Evolutionary conservation across 2,113 vertebrate species (phyloP), one percentile per base, ranked within the genome.

Genomic region (Amphiprion ocellaris): DNA sequence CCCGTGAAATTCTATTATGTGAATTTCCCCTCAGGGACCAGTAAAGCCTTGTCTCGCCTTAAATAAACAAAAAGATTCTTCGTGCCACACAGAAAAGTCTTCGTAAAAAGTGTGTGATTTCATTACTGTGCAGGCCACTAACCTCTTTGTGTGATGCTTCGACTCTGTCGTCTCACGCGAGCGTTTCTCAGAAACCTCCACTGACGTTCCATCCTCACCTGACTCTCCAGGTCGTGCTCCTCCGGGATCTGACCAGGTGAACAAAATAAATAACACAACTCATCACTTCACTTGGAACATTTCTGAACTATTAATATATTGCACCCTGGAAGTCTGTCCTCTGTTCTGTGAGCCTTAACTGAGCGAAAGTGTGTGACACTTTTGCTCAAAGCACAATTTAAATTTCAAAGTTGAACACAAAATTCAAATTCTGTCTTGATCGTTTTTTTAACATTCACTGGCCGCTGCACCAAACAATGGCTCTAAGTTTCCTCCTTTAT

Each of bases 161-260:
- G 96, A 0, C 98, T 98, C 83, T 98, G 97, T 53, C 93, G 94
- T 64, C 97, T 90, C 53, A 99, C 98, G 0, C 95, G 95, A 0
- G 94, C 86, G 7, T 99, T 99, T 68, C 98, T 94, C 70, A 99
- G 94, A 81, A 99, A 99, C 64, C 98, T 92, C 98, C 98, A 99
- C 81, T 99, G 98, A 0, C 98, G 92, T 86, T 99, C 98, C 93
- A 98, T 98, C 83, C 97, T 95, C 78, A 96, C 95, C 92, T 97
- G 98, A 75, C 98, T 99, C 94, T 99, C 97, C 91, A 96, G 74
- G 88, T 99, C 98, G 0, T 99, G 97, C 79, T 99, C 98, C 69
- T 99, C 98, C 0, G 98, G 97, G 85, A 99, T 97, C 97, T 98
- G 86, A 52, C 16, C 6, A 2, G 49, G 3, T 5, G 19, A 50